Evolutionary conservation across 2,113 vertebrate genomes (phyloP).

Genomic region (Gavia stellata): DNA sequence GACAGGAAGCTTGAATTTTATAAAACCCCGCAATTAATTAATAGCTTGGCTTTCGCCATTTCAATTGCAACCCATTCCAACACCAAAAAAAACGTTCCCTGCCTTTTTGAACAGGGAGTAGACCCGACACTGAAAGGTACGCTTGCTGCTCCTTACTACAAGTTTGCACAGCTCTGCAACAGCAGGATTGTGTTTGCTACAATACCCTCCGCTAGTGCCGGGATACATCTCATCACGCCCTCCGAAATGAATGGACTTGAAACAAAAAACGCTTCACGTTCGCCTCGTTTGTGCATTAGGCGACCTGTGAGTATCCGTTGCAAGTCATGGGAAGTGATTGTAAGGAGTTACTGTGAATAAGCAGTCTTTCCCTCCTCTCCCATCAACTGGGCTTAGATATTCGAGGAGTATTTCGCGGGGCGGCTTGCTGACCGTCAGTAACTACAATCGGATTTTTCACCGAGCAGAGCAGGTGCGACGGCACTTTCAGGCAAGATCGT

Average conservation of each 20-base stretch:
- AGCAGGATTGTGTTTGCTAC: not conserved
- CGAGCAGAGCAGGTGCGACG: not conserved
- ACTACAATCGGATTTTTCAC: not conserved
- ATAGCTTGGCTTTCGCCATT: not conserved
- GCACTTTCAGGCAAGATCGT: not conserved
- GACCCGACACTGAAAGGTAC: rapidly evolving
- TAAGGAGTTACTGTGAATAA: not conserved
- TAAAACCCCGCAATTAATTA: not conserved
- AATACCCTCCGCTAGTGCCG: rapidly evolving
- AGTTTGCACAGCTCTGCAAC: not conserved
- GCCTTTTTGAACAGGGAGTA: not conserved
- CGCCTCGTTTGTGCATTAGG: not conserved
- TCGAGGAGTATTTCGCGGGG: not conserved
- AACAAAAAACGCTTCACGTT: not conserved
- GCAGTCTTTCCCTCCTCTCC: not conserved
- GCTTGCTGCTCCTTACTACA: not conserved
- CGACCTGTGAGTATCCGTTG: not conserved
- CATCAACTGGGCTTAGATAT: rapidly evolving
- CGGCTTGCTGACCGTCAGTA: not conserved
- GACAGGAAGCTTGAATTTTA: constrained; percentile 41
- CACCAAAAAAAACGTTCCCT: not conserved
- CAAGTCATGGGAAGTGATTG: not conserved
- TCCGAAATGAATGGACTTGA: not conserved
- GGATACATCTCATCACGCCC: not conserved
- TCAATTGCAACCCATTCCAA: not conserved